Evolutionary conservation across 2,113 vertebrate genomes (phyloP).

Genomic region (Rhea americana): DNA sequence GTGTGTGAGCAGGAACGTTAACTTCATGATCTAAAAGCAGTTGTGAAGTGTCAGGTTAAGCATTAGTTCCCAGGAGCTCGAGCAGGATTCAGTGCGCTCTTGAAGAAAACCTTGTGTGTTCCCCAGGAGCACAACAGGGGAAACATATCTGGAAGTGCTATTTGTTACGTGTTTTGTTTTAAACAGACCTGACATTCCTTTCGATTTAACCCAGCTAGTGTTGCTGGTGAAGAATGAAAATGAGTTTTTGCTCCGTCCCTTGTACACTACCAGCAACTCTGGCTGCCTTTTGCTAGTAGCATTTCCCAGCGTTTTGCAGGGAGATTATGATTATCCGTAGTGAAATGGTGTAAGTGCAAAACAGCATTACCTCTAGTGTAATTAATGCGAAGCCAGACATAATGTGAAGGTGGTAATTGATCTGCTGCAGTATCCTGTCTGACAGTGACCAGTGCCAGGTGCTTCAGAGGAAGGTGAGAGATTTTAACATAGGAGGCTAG

Average conservation of each 20-base stretch:
- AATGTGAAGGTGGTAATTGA: neutral
- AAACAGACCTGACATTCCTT: neutral
- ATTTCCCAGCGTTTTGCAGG: neutral
- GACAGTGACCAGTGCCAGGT: conserved; percentile 5
- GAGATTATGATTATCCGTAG: neutral
- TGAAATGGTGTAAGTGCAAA: neutral
- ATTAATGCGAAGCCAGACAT: conserved; percentile 9
- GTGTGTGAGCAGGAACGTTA: neutral
- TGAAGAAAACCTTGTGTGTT: neutral
- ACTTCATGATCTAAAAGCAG: neutral
- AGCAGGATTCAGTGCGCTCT: neutral
- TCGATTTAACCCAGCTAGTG: neutral
- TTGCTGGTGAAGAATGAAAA: neutral
- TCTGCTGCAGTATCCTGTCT: conserved; percentile 14
- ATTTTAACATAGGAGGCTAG: neutral
- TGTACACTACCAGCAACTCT: neutral
- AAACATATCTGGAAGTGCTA: neutral
- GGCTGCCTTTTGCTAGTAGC: neutral
- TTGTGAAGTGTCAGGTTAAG: neutral
- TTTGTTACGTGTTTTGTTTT: neutral
- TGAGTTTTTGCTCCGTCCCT: neutral
- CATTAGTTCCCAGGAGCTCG: neutral
- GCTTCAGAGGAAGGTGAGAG: neutral
- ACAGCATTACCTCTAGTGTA: neutral
- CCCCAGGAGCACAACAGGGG: neutral